Evolutionary conservation across 2,113 vertebrate species (phyloP).

Genomic region (Hippocampus comes): DNA sequence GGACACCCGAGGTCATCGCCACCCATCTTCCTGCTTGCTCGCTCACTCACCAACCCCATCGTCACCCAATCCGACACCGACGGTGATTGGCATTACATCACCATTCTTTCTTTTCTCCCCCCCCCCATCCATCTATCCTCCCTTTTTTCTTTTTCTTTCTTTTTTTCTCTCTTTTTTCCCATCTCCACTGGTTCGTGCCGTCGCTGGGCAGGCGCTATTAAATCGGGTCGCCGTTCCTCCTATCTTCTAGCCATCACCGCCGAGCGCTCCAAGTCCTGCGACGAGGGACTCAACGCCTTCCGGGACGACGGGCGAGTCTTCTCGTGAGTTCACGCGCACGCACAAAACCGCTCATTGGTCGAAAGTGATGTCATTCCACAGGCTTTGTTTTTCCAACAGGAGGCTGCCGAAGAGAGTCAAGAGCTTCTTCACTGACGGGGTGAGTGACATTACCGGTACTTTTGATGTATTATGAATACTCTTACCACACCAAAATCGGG

Average conservation of each 20-base stretch:
- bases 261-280: constrained; percentile 96
- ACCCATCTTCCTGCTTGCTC: constrained; percentile 1
- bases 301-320: constrained; percentile 83
- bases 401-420: constrained; percentile 88
- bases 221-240: constrained; percentile 92
- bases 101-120: constrained; percentile 49
- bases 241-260: constrained; percentile 95
- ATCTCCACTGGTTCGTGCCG: constrained; percentile 31
- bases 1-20: constrained; percentile 18
- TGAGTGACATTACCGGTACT: constrained; percentile 51
- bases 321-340: constrained; percentile 62
- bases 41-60: constrained; percentile 22
- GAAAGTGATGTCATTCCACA: not conserved
- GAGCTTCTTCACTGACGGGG: constrained; percentile 95
- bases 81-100: constrained; percentile 64
- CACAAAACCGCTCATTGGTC: not conserved
- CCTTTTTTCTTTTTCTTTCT: constrained; percentile 9
- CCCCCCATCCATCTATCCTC: constrained; percentile 11
- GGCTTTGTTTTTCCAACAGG: constrained; percentile 66
- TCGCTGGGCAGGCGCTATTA: constrained; percentile 83
- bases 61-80: constrained; percentile 49
- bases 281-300: constrained; percentile 92
- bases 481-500: not conserved
- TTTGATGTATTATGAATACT: not conserved
- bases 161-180: constrained; percentile 14